A percentile compares a stretch with the other conserved stretches of the same genome.
Conservation (phyloP, 2,113 vertebrate species). For the Tinamus guttatus region DNA sequence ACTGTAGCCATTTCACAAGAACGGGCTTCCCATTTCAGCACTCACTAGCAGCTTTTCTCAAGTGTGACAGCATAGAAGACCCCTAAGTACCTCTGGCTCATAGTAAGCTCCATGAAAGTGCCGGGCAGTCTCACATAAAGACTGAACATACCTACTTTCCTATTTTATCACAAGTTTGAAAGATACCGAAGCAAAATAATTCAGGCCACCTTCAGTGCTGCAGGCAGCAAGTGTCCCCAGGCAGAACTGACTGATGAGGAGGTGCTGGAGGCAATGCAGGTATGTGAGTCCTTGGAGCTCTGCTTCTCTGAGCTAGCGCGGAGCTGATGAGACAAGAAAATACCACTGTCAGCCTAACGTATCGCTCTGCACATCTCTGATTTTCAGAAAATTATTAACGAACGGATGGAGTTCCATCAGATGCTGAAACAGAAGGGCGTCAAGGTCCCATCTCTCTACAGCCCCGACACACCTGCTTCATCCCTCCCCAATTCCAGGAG, state of each 20-base stretch:
- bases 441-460: neutral
- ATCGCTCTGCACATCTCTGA: rapidly evolving
- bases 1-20: rapidly evolving
- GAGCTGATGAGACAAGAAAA: neutral
- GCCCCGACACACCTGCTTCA: rapidly evolving
- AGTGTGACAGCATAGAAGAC: neutral
- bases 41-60: neutral
- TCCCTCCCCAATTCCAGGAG: rapidly evolving
- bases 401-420: conserved; percentile 61
- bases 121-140: neutral
- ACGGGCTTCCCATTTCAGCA: neutral
- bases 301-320: neutral
- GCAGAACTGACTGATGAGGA: conserved; percentile 51
- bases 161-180: conserved; percentile 70
- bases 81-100: neutral
- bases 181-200: conserved; percentile 72
- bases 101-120: neutral
- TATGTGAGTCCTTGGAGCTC: neutral
- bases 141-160: neutral
- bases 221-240: conserved; percentile 10
- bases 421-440: conserved; percentile 61
- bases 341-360: neutral
- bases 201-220: conserved; percentile 54
- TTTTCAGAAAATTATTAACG: conserved; percentile 70
- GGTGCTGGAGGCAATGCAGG: conserved; percentile 77